Percentiles rank a stretch among this genome's conserved stretches.
These are phyloP conservation scores for Spilogale gracilis DNA, from an alignment of 2,113 vertebrate genomes.

Conservation along the genomic window DNA sequence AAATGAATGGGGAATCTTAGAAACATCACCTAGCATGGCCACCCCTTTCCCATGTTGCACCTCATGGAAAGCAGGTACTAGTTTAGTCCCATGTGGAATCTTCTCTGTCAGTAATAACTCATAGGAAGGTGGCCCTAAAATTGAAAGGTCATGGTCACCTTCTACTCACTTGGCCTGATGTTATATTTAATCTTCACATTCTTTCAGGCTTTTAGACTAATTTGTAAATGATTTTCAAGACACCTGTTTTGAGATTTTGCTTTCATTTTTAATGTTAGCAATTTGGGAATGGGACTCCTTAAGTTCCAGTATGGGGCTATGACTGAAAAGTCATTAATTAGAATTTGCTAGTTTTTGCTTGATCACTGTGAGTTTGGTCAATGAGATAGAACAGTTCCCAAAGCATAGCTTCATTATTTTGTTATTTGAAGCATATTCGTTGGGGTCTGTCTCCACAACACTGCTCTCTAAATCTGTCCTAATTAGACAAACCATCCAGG, in stretches of 20 bases:
- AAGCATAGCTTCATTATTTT: conserved; percentile 44
- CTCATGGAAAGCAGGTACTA: background rate
- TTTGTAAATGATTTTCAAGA: conserved; percentile 8
- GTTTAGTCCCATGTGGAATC: background rate
- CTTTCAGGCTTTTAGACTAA: background rate
- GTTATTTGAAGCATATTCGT: conserved; percentile 61
- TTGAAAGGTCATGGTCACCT: background rate
- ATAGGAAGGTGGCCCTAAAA: background rate
- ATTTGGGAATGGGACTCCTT: conserved; percentile 38
- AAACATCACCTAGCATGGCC: background rate
- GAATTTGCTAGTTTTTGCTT: conserved; percentile 24
- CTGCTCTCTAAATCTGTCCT: conserved; percentile 63
- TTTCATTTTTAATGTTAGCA: conserved; percentile 42
- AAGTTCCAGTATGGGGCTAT: background rate
- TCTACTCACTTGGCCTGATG: background rate
- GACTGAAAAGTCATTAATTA: conserved; percentile 41
- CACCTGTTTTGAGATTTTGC: conserved; percentile 8
- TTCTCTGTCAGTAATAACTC: background rate
- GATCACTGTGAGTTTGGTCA: background rate
- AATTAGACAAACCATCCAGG: conserved; percentile 57
- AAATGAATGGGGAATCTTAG: background rate
- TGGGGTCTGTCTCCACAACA: background rate
- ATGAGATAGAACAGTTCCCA: conserved; percentile 45
- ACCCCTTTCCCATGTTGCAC: background rate
- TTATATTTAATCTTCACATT: background rate